Evolutionary conservation across 2,888 invertebrate genomes (phyloP), one percentile per base, ranked within the genome.

Genomic region (Tenthredo mesomela): DNA sequence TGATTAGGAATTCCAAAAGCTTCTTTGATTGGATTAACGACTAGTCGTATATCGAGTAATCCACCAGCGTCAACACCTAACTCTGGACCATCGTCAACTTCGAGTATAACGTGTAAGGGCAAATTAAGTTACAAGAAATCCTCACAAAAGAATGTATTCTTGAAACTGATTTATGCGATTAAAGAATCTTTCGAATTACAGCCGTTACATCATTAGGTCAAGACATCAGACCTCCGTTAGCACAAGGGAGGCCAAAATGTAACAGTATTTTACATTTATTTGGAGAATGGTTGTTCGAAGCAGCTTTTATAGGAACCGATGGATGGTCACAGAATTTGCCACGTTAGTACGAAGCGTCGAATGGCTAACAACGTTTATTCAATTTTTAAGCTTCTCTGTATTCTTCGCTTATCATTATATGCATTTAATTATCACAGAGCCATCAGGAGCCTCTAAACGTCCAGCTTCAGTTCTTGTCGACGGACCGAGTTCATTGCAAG

Each of bases 221-320:
- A 84, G 96, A 95, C 43, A 95, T 95, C 82, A 95, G 96, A 89
- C 95, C 95, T 21, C 96, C 96, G 0, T 93, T 97, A 87, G 96
- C 97, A 0, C 95, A 96, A 25, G 95, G 96, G 43, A 95, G 98
- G 84, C 98, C 99, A 29, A 97, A 97, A 92, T 98, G 98, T 90
- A 99, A 99, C 94, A 98, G 98, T 87, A 97, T 99, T 92, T 95
- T 99, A 85, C 98, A 99, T 93, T 94, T 99, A 88, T 98, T 99
- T 93, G 99, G 99, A 1, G 97, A 98, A 91, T 99, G 99, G 99
- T 94, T 99, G 87, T 98, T 99, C 92, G 99, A 99, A 93, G 98
- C 98, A 6, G 97, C 98, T 2, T 96, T 98, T 88, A 97, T 98
- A 89, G 98, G 98, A 3, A 97, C 97, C 73, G 96, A 96, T 37